Conservation (phyloP, 2,113 vertebrate genomes). For the Ascaphus truei region DNA sequence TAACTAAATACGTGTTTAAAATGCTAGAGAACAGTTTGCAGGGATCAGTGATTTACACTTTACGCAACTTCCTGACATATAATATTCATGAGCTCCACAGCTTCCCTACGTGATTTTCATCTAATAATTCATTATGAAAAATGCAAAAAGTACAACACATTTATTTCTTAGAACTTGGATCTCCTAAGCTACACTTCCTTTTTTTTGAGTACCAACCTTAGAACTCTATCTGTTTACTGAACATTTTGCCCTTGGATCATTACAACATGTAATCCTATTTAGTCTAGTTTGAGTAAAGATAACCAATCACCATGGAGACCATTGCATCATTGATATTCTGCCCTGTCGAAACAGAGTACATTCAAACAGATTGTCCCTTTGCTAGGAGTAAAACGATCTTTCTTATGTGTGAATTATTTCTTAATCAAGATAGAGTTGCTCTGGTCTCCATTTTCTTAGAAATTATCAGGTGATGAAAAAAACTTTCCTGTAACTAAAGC, state of each 20-base stretch:
- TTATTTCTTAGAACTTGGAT: constrained; percentile 19
- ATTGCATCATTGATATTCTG: constrained; percentile 21
- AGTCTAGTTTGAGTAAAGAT: constrained; percentile 34
- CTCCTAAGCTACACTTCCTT: constrained; percentile 15
- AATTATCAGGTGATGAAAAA: not conserved
- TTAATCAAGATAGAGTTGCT: not conserved
- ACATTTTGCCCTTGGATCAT: constrained; percentile 27
- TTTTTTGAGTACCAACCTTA: constrained; percentile 1
- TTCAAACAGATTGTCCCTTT: not conserved
- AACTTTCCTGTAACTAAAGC: too few relatives aligned
- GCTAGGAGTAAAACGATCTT: not conserved
- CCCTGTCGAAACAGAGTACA: constrained; percentile 4
- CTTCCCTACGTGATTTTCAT: not conserved
- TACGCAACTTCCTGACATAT: too few relatives aligned
- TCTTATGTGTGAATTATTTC: constrained; percentile 13
- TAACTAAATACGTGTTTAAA: too few relatives aligned
- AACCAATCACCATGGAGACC: constrained; percentile 26
- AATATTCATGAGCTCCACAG: too few relatives aligned
- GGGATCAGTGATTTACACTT: too few relatives aligned
- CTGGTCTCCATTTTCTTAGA: constrained; percentile 7
- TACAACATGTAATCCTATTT: constrained; percentile 35
- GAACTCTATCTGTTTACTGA: constrained; percentile 10
- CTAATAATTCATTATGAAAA: not conserved
- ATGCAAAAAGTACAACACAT: not conserved
- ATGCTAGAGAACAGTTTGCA: too few relatives aligned